Evolutionary conservation across 2,113 vertebrate species (phyloP).

Genomic region (Cyprinodon brontotheroides): DNA sequence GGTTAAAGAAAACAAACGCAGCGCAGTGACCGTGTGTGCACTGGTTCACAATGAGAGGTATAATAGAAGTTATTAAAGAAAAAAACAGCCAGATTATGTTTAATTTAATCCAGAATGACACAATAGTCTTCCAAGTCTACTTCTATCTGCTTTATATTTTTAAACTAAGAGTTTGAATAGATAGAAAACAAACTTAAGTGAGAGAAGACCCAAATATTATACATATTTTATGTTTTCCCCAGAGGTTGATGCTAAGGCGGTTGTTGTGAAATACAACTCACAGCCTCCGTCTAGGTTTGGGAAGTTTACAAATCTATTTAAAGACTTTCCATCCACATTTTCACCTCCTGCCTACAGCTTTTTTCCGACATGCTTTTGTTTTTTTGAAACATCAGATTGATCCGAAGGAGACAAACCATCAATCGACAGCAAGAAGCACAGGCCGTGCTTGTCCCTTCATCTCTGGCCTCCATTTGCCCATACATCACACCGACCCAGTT

Average conservation of each 20-base stretch:
- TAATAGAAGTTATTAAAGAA: not conserved
- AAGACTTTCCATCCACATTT: not conserved
- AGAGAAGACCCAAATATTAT: not conserved
- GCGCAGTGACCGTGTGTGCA: not conserved
- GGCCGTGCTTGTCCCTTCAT: slow-evolving; percentile 24
- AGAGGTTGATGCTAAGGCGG: no score
- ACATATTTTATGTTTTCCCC: not conserved
- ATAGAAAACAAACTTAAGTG: slow-evolving; percentile 31
- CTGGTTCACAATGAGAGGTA: not conserved
- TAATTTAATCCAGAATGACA: not conserved
- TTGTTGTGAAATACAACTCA: not conserved
- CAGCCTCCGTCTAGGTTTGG: not conserved
- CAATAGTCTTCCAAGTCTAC: not conserved
- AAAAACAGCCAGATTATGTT: slow-evolving; percentile 1
- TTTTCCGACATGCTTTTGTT: not conserved
- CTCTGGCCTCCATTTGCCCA: slow-evolving; percentile 39
- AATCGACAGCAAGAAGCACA: slow-evolving; percentile 41
- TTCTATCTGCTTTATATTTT: not conserved
- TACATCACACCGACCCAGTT: slow-evolving; percentile 72
- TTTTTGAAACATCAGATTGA: slow-evolving; percentile 9
- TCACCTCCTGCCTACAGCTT: not conserved
- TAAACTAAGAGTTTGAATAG: slow-evolving; percentile 13
- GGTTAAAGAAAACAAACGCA: slow-evolving; percentile 15
- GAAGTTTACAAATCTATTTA: not conserved
- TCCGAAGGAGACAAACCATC: slow-evolving; percentile 5